Base-by-base conservation (phyloP, 1,140 invertebrate species). In the Zaprionus gabonicus region DNA sequence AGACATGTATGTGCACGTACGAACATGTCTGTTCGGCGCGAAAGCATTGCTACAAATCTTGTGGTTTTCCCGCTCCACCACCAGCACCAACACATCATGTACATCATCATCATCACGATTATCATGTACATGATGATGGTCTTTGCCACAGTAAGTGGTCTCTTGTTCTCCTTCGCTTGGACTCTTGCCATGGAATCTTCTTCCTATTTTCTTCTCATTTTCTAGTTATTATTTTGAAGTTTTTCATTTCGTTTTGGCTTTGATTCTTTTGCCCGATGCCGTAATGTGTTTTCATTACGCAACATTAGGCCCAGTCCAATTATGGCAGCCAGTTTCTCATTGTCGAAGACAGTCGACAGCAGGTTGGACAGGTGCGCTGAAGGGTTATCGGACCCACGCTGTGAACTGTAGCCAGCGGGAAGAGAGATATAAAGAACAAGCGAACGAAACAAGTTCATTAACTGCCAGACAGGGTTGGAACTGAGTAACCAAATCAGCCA, bases 241-340 rank as follows among this genome's bases (percentile, higher is more conserved):
- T 80, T 73, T 76, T 31, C 69, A 69, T 81, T 34, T 34, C 31
- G 31, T 34, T 34, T 34, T 72, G n/a, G n/a, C n/a, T 46, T 46
- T 46, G 41, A 46, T 46, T 71, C 63, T 66, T 55, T 38, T 71
- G 79, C 58, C 62, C 66, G 73, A 56, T 88, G 67, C 81, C 73
- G 79, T 85, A 82, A 86, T 86, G 79, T 87, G 76, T 84, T 87
- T 87, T 87, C 82, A 88, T 87, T 87, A 90, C 71, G 81, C 80
- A 90, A 87, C 81, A 90, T 88, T 87, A 90, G 68, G 71, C 71
- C 70, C 51, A 76, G 78, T 87, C 78, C 85, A 87, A 87, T 87
- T 90, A 87, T 76, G 66, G 75, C 78, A 68, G 71, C 71, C 78
- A 76, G 80, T 83, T 72, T 71, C 58, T 88, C 79, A 86, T 72